Percentiles rank a stretch among this genome's conserved stretches.
Evolutionary conservation across 1,140 invertebrate genomes (phyloP).

Genomic region (Heliconius hermathena): DNA sequence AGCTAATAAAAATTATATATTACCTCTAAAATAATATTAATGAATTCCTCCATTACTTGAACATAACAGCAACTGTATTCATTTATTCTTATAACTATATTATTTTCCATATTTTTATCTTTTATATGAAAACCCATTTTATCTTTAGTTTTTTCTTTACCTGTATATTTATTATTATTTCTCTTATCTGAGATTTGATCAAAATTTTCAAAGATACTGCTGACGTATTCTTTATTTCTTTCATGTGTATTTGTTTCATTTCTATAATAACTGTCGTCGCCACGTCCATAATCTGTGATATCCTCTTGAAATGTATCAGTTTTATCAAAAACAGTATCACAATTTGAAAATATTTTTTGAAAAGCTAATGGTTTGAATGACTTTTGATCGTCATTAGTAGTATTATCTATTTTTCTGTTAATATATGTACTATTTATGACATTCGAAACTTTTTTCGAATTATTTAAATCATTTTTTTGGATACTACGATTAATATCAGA

Average conservation of each 20-base stretch:
- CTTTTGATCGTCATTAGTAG: background rate
- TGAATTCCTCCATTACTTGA: constrained; percentile 57
- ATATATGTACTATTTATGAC: background rate
- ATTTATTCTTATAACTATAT: constrained; percentile 41
- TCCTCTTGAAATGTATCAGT: background rate
- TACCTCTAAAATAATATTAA: constrained; percentile 20
- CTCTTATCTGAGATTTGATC: background rate
- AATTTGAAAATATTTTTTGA: background rate
- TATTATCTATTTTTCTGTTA: background rate
- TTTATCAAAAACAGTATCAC: background rate
- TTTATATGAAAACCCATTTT: constrained; percentile 46
- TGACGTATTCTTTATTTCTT: background rate
- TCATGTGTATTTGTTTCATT: background rate
- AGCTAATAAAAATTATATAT: background rate
- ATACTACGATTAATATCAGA: background rate
- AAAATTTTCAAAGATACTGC: background rate
- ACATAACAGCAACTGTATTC: constrained; percentile 54
- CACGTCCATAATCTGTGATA: background rate
- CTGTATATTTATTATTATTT: background rate
- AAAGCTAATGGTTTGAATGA: background rate
- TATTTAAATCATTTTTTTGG: background rate
- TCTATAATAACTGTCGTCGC: background rate
- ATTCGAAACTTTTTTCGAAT: background rate
- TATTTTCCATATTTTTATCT: constrained; percentile 35
- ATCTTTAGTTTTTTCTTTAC: constrained; percentile 25